Base-by-base conservation (phyloP, 1,140 invertebrate genomes). In the Aphelinus atriplicis region DNA sequence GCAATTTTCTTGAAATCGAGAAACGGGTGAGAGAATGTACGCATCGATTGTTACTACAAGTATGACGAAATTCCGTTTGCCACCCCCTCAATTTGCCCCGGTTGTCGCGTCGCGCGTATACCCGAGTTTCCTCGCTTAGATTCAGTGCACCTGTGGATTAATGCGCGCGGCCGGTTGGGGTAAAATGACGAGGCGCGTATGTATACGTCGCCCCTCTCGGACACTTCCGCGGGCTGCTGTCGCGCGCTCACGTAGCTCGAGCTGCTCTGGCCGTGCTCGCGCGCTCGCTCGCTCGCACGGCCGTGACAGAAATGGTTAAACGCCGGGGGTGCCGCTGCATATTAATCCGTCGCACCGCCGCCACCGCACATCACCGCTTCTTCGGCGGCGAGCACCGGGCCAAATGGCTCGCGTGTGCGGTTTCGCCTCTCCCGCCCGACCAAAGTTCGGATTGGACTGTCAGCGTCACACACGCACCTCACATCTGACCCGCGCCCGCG, bases 361-460 rank as follows among this genome's bases (percentile, higher is more conserved):
- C 51, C 51, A 74, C 65, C 72, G 65, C 65, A 74, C 65, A 73
- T 67, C 71, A 66, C 43, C 58, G 55, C 64, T 26, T 67, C 64
- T 43, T 51, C 45, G 72, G 51, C 51, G 4, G 55, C 58, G 46
- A 50, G 48, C 45, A 56, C 43, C 53, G 66, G 70, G 55, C 48
- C 57, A 76, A 69, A 76, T 70, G 72, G 85, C 85, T 84, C 82
- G 82, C 81, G 83, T 80, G 81, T 86, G 85, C 81, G 85, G 86
- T 87, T 86, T 51, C 67, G 53, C 83, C 85, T 84, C 63, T 79
- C 85, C 85, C 86, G 76, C 85, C 81, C 78, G 85, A 80, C 84
- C 81, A 83, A 87, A 86, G 80, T 88, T 86, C 82, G 85, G 86
- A 88, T 88, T 88, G 87, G 86, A 87, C 86, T 88, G 87, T 88